Evolutionary conservation across 2,888 invertebrate genomes (phyloP).

Genomic region (Drosophila quinaria): DNA sequence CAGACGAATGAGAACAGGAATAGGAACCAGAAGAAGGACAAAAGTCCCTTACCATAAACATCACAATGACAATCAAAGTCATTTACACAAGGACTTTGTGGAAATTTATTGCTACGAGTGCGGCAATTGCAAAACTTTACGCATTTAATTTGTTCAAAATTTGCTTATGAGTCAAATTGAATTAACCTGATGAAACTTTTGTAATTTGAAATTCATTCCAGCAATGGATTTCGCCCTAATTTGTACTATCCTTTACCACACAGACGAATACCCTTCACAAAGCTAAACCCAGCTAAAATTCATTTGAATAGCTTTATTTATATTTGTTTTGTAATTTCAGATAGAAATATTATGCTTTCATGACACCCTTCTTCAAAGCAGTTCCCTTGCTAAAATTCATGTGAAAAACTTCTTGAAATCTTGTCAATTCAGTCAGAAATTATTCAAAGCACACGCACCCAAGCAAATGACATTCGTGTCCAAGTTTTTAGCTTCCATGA

Average conservation of each 20-base stretch:
- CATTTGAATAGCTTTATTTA: not conserved
- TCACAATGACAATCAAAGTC: conserved; percentile 72
- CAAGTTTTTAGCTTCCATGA: conserved; percentile 37
- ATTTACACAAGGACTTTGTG: conserved; percentile 72
- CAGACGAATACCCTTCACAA: not conserved
- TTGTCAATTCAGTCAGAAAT: conserved; percentile 30
- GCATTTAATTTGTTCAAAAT: conserved; percentile 75
- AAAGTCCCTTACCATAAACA: conserved; percentile 31
- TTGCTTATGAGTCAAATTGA: conserved; percentile 75
- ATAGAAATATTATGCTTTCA: not conserved
- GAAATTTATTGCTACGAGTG: conserved; percentile 67
- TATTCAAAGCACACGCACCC: conserved; percentile 6
- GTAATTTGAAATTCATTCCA: conserved; percentile 27
- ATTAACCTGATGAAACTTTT: conserved; percentile 73
- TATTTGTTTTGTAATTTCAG: not conserved
- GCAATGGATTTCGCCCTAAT: not conserved
- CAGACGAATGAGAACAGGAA: conserved; percentile 47
- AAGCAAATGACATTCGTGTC: conserved; percentile 16
- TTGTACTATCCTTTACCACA: not conserved
- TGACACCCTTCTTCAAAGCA: not conserved
- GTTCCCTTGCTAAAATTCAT: not conserved
- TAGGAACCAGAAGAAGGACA: conserved; percentile 29
- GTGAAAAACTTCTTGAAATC: not conserved
- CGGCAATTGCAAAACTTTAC: conserved; percentile 74
- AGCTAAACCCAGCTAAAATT: not conserved